Conservation (phyloP, 2,797 vertebrate genomes). For the Centropyge bicolor region DNA sequence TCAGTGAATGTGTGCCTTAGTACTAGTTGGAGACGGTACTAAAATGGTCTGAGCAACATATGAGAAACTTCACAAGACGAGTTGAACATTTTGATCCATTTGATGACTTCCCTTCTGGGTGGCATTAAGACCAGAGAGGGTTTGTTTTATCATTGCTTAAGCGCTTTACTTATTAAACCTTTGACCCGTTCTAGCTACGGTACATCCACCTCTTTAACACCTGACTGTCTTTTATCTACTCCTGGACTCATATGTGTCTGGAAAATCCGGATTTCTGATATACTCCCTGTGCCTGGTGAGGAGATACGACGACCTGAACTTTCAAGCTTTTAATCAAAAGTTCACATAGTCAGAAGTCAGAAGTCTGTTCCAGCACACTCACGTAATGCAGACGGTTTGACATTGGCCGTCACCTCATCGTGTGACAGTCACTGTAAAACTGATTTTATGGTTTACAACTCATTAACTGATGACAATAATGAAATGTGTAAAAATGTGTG, state of each 20-base stretch:
- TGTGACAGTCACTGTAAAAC: conserved; percentile 29
- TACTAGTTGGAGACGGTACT: neutral
- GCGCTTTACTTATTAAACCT: conserved; percentile 68
- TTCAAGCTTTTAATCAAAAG: conserved; percentile 59
- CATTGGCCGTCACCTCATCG: conserved; percentile 26
- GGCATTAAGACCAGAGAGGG: conserved; percentile 48
- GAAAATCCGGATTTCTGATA: conserved; percentile 64
- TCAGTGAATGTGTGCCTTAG: conserved; percentile 1
- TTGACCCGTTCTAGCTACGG: conserved; percentile 48
- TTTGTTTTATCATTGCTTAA: conserved; percentile 76
- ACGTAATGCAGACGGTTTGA: conserved; percentile 40
- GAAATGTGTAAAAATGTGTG: conserved; percentile 39
- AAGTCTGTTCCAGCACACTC: conserved; percentile 36
- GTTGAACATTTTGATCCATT: conserved; percentile 50
- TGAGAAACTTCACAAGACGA: conserved; percentile 35
- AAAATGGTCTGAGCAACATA: conserved; percentile 10
- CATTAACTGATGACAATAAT: conserved; percentile 46
- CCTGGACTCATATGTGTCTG: conserved; percentile 35
- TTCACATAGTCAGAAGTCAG: conserved; percentile 12
- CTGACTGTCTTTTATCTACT: conserved; percentile 58
- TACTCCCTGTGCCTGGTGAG: conserved; percentile 15
- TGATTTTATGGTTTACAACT: conserved; percentile 37
- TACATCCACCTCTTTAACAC: conserved; percentile 58
- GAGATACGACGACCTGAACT: conserved; percentile 51
- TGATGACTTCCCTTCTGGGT: conserved; percentile 45